These are phyloP conservation scores for Andrena dorsata DNA, from an alignment of 2,888 invertebrate genomes.

Conservation along the genomic window DNA sequence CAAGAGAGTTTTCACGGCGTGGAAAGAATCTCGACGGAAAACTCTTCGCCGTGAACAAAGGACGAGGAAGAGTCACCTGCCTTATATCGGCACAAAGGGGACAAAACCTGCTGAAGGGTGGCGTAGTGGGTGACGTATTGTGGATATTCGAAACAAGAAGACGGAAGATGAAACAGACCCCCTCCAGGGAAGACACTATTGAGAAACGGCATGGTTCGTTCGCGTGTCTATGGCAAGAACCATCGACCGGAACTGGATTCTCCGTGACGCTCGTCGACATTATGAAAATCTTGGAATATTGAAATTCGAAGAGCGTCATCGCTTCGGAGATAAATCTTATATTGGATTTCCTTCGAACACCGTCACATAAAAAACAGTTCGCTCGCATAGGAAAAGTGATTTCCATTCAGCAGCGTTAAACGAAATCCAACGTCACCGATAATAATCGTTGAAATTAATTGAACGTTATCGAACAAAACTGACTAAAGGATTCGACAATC, in stretches of 20 bases:
- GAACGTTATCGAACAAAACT: neutral
- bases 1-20: slow-evolving; percentile 37
- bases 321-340: slow-evolving; percentile 4
- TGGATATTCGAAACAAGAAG: slow-evolving; percentile 71
- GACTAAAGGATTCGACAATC: neutral
- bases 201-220: slow-evolving; percentile 43
- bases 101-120: slow-evolving; percentile 57
- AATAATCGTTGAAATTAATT: neutral
- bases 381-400: neutral
- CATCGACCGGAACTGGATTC: slow-evolving; percentile 48
- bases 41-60: slow-evolving; percentile 62
- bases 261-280: slow-evolving; percentile 22
- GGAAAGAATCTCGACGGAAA: slow-evolving; percentile 46
- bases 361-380: neutral
- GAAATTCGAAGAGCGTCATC: slow-evolving; percentile 27
- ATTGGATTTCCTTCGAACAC: neutral
- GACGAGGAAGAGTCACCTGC: slow-evolving; percentile 52
- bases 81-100: slow-evolving; percentile 66
- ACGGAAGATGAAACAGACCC: slow-evolving; percentile 44
- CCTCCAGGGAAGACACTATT: slow-evolving; percentile 48
- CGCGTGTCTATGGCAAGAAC: slow-evolving; percentile 50
- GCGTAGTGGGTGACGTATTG: slow-evolving; percentile 60
- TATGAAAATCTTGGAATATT: slow-evolving; percentile 32
- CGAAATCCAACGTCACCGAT: neutral
- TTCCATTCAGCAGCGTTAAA: neutral